Base-by-base conservation (phyloP, 2,888 invertebrate species). In the Melanotus villosus region DNA sequence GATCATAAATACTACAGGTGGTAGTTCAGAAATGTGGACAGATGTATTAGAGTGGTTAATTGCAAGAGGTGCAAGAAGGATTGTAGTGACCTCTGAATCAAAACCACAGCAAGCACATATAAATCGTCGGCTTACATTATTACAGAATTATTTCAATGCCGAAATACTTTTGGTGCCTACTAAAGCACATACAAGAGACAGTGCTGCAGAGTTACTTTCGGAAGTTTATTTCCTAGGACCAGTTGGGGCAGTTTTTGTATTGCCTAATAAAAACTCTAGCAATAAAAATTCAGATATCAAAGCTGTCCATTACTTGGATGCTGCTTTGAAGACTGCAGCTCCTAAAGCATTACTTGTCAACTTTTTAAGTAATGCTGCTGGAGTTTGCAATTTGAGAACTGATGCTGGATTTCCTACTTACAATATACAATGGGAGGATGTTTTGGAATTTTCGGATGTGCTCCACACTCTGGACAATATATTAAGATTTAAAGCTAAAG, bases 1-100 rank as follows among this genome's bases (percentile, higher is more conserved):
- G 10, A 12, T 38, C 10, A 38, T 38, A 14, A 38, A 12, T 41
- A 41, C 7, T 12, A 38, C n/a, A 82, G 82, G 82, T 66, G 84
- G 84, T 30, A 76, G 73, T 19, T 71, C 80, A 21, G 83, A 83
- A 50, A 72, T 77, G 4, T 85, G 84, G 83, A 77, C 80, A 1
- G 83, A 85, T 70, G 63, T 97, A 54, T 90, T 92, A 0, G 93
- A 95, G 79, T 97, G 96, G 96, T 85, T 98, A 77, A 89, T 96
- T 56, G 84, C 93, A 60, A 89, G 96, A 70, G 97, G 96, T 0
- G 96, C 93, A 0, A 89, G 88, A 75, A 92, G 92, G 77, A 81
- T 98, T 5, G 88, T 97, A 0, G 87, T 97, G 0, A 93, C 93
- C 0, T 94, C 95, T 0, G 90, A 96, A 38, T 87, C 88, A 18